Evolutionary conservation across 2,888 invertebrate species (phyloP), one percentile per base, ranked within the genome.

Genomic region (Lepidocyrtinus sp.): DNA sequence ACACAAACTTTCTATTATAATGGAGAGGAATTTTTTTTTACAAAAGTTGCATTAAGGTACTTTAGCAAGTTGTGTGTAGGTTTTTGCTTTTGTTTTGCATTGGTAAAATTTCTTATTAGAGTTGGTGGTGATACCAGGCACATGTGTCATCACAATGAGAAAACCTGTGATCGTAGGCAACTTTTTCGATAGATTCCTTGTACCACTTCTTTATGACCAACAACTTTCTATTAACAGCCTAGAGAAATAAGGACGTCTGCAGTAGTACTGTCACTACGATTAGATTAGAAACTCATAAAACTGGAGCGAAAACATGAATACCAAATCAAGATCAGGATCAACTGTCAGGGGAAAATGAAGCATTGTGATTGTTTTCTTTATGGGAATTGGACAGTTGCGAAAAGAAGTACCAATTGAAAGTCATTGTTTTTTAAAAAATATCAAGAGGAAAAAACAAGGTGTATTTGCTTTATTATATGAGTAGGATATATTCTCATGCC

Each of bases 181-280:
- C 2, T 2, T 50, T 71, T 72, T 65, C 22, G 19, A 55, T 65
- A 50, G 26, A 22, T 27, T 65, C 74, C 64, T 65, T 74, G 74
- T 74, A 36, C 74, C 36, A 74, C 59, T 74, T 71, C 50, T 72
- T 27, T 25, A 50, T 50, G 50, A 50, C 50, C 12, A 50, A 17
- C 50, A 50, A 50, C 50, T 50, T 50, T 50, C 50, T 50, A 50
- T 50, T 5, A 61, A 55, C 55, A 55, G n/a, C n/a, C n/a, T 17
- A 17, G 55, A 61, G 21, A 22, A 61, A 19, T 21, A 21, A 22
- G 22, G 22, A 61, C 22, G 19, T 61, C 22, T 22, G 61, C 9
- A 19, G 12, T 12, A 61, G 21, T 55, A 19, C 17, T 12, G 61
- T 22, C 21, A 17, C 9, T 21, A 22, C 21, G 61, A 61, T 22